Evolutionary conservation across 2,888 invertebrate genomes (phyloP).

Genomic region (Ophraella communa): DNA sequence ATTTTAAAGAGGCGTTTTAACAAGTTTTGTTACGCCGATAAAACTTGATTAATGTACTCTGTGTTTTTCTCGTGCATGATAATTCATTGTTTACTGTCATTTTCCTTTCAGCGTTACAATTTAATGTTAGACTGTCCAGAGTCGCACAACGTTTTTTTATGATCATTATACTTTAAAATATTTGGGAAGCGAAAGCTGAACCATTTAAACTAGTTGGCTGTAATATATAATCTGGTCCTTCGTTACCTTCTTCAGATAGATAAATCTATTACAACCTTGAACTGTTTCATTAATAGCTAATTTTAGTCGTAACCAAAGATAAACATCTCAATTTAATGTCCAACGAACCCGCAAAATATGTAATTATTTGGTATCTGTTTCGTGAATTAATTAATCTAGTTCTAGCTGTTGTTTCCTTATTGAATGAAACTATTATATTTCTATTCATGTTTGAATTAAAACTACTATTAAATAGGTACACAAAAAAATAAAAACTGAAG

Average conservation of each 20-base stretch:
- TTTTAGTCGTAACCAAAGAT: background rate
- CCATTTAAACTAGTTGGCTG: too few species aligned
- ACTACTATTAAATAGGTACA: too few species aligned
- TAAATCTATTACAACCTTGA: background rate
- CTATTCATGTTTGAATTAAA: background rate
- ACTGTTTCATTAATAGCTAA: background rate
- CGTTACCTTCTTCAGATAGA: background rate
- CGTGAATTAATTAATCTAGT: background rate
- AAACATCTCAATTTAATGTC: background rate
- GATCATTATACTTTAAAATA: background rate
- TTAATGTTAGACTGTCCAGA: background rate
- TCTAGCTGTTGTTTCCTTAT: background rate
- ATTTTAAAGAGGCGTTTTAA: constrained; percentile 6
- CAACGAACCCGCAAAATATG: background rate
- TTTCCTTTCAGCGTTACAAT: background rate
- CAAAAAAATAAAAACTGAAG: too few species aligned
- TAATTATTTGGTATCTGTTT: background rate
- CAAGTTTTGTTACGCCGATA: constrained; percentile 4
- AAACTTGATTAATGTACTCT: background rate
- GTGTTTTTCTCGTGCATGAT: background rate
- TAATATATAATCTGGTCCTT: background rate
- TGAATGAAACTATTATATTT: background rate
- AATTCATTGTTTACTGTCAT: background rate
- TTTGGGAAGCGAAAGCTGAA: background rate
- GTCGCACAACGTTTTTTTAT: background rate